Conservation (phyloP, 2,888 invertebrate genomes). For the Lasioglossum leucozonium region DNA sequence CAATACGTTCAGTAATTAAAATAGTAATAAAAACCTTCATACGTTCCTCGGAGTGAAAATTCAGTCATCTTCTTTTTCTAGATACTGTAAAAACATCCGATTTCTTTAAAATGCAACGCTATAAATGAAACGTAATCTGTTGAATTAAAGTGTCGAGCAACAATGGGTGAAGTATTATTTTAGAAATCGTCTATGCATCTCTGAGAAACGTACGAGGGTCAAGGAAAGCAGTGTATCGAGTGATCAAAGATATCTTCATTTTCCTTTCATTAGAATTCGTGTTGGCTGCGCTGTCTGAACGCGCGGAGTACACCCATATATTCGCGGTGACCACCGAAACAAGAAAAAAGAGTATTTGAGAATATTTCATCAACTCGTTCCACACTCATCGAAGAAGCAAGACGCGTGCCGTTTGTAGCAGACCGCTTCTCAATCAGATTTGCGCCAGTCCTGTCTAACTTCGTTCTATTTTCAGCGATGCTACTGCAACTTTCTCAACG, state of each 20-base stretch:
- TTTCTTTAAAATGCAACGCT: background rate
- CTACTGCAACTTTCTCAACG: constrained; percentile 45
- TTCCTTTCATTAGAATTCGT: constrained; percentile 86
- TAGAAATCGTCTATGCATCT: background rate
- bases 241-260: background rate
- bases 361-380: constrained; percentile 77
- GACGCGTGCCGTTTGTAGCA: constrained; percentile 75
- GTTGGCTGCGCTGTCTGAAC: constrained; percentile 86
- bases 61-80: background rate
- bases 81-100: background rate
- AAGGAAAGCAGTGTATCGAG: background rate
- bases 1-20: background rate
- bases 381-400: constrained; percentile 69
- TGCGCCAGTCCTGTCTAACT: constrained; percentile 76
- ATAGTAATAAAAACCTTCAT: background rate
- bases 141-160: background rate
- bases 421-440: constrained; percentile 74
- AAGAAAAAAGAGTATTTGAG: constrained; percentile 82
- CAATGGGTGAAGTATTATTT: background rate
- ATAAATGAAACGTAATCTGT: background rate
- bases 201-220: background rate
- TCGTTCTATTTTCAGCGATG: constrained; percentile 45
- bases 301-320: constrained; percentile 87
- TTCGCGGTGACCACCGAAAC: constrained; percentile 83
- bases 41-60: background rate